Conservation (phyloP, 2,888 invertebrate genomes). For the Ectobius pallidus region DNA sequence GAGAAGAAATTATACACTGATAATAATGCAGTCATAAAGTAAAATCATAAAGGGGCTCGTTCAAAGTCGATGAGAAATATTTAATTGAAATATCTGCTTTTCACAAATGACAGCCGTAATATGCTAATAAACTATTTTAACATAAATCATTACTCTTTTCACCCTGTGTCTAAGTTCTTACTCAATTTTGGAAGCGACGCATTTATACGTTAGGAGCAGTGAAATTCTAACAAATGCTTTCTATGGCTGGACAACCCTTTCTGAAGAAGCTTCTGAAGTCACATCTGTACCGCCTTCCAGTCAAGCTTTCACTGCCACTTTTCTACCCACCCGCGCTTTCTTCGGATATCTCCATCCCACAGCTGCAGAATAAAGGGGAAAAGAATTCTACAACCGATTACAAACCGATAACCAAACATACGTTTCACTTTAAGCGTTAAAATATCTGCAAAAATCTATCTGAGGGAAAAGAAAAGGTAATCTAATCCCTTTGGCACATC, state of each 20-base stretch:
- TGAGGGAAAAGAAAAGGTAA: too few relatives aligned
- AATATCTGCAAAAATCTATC: background rate
- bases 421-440: slow-evolving; percentile 5
- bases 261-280: background rate
- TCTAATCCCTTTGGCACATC: background rate
- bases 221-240: background rate
- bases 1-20: too few relatives aligned
- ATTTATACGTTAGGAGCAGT: background rate
- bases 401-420: background rate
- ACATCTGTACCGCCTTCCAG: background rate
- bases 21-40: too few relatives aligned
- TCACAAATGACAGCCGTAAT: too few relatives aligned
- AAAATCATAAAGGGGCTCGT: too few relatives aligned
- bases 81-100: too few relatives aligned
- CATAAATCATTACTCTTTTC: background rate
- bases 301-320: slow-evolving; percentile 10
- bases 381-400: background rate
- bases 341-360: background rate
- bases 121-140: background rate
- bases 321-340: background rate
- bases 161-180: background rate
- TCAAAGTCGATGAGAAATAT: too few relatives aligned
- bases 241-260: background rate
- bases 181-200: background rate
- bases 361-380: too few relatives aligned